Percentiles rank a stretch among this genome's conserved stretches.
Evolutionary conservation across 1,140 invertebrate species (phyloP).

Genomic region (Drosophila burlai): DNA sequence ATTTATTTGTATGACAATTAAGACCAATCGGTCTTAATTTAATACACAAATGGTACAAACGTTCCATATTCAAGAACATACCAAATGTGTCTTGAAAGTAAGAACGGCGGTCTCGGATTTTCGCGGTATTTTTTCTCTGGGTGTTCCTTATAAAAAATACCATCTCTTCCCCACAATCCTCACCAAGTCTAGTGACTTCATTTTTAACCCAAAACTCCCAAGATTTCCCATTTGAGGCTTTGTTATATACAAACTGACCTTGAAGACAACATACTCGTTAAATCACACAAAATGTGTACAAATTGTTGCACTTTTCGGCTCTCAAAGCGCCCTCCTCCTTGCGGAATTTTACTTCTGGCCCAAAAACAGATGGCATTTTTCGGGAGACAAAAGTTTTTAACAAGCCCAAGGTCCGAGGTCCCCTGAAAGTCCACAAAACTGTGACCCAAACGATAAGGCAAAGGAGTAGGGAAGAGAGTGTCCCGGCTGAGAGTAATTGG

Average conservation of each 20-base stretch:
- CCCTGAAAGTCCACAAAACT: conserved; percentile 30
- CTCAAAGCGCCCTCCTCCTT: neutral
- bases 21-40: no score
- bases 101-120: no score
- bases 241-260: conserved; percentile 37
- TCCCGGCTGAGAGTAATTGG: conserved; percentile 31
- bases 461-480: neutral
- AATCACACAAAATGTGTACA: conserved; percentile 8
- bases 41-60: no score
- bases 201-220: no score
- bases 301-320: conserved; percentile 54
- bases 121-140: no score
- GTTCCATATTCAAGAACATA: no score
- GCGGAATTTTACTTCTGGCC: conserved; percentile 19
- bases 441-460: conserved; percentile 45
- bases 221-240: neutral
- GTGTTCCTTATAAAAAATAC: neutral
- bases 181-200: fast-evolving
- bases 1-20: no score
- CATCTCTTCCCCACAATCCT: fast-evolving
- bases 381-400: conserved; percentile 64
- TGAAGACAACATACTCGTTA: conserved; percentile 21
- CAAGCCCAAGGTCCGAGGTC: conserved; percentile 45
- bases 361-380: conserved; percentile 76
- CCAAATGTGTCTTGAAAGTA: no score